Evolutionary conservation across 2,113 vertebrate genomes (phyloP).

Genomic region (Bettongia penicillata): DNA sequence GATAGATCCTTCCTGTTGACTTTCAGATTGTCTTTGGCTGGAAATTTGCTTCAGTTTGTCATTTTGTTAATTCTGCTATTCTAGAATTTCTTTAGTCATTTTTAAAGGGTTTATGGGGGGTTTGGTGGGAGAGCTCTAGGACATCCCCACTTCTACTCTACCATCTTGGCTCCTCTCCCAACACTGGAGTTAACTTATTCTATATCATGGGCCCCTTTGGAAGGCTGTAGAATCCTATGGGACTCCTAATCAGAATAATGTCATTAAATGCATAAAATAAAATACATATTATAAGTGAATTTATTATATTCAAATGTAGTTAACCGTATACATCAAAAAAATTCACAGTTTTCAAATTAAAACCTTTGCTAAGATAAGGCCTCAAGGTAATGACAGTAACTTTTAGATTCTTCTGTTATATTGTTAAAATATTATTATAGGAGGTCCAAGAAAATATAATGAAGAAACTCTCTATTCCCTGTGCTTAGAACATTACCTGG

Average conservation of each 20-base stretch:
- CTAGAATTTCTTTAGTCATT: no score
- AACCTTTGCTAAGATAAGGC: not conserved
- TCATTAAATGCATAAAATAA: not conserved
- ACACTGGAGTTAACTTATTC: not conserved
- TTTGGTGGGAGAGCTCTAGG: no score
- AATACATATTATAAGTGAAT: not conserved
- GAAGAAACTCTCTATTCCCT: not conserved
- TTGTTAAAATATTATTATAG: constrained; percentile 57
- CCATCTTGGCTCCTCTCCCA: no score
- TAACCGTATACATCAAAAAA: not conserved
- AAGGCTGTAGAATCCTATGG: no score
- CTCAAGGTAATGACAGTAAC: not conserved
- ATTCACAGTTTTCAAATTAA: not conserved
- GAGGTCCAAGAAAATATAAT: not conserved
- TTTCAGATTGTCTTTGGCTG: no score
- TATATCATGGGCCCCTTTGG: not conserved
- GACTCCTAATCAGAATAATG: no score
- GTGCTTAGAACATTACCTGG: not conserved
- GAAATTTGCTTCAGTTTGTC: no score
- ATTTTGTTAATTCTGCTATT: no score
- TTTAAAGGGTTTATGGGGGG: no score
- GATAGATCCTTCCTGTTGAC: no score
- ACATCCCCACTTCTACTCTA: no score
- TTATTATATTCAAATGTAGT: not conserved
- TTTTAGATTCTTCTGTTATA: constrained; percentile 41